Conservation (phyloP, 2,113 vertebrate species). For the Onychorhynchus coronatus region DNA sequence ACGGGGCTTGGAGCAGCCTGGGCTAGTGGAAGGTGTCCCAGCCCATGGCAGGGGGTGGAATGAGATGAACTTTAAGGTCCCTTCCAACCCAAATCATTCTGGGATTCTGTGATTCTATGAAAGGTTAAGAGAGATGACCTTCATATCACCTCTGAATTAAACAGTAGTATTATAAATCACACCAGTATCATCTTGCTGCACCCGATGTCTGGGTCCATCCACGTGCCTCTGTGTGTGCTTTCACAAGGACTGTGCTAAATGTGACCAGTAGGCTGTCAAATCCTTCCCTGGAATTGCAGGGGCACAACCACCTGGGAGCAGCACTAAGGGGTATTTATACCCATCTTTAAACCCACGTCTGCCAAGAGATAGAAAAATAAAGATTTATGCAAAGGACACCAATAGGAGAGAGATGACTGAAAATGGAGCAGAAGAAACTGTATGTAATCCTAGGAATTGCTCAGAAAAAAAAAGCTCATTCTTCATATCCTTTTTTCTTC, state of each 20-base stretch:
- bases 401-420: not conserved
- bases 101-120: not conserved
- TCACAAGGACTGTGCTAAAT: not conserved
- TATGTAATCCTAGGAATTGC: not conserved
- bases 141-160: not conserved
- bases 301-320: not conserved
- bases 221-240: accelerated
- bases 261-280: not conserved
- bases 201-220: not conserved
- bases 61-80: not conserved
- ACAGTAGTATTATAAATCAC: not conserved
- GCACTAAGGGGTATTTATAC: not conserved
- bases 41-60: not conserved
- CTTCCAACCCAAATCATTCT: not conserved
- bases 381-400: not conserved
- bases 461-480: not conserved
- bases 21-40: not conserved
- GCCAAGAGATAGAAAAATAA: not conserved
- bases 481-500: not conserved
- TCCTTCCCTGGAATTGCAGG: not conserved
- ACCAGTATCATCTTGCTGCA: not conserved
- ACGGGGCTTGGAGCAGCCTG: not conserved
- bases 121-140: not conserved
- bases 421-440: not conserved
- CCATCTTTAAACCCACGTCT: not conserved